Base-by-base conservation (phyloP, 1,140 invertebrate genomes). In the Aphelinus certus region DNA sequence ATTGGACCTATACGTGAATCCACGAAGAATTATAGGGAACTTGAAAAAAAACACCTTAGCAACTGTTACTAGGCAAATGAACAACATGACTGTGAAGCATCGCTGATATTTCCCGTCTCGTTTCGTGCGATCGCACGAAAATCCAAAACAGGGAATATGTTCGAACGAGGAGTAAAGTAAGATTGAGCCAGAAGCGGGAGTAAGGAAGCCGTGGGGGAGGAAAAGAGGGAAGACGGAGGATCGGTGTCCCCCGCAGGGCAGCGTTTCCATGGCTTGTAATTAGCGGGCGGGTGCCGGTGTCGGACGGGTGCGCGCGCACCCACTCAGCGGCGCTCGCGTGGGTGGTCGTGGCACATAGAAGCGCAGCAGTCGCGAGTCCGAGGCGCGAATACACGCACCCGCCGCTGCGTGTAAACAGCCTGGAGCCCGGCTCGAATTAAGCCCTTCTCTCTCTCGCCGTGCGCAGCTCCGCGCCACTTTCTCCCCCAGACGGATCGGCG, bases 391-490 rank as follows among this genome's bases (percentile, higher is more conserved):
- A 79, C 76, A 76, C 72, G 26, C 75, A 77, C 1, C 70, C 56
- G 76, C 43, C 48, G 48, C 69, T 74, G 77, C 75, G 71, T 79
- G 81, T 81, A 81, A 83, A 81, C 78, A 82, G 79, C 75, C 75
- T 71, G 53, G 43, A 79, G 69, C 74, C 60, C 61, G 53, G 55
- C 71, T 63, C 64, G 79, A 80, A 80, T 82, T 81, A 73, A 79
- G 71, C 76, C 72, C 70, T 60, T 4, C 60, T 42, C 56, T 66
- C 48, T 10, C 42, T 46, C 10, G 61, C 61, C 48, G 10, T 63
- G 43, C 48, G 46, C 10, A 10, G 47, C 5, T n/a, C 3, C 61
- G 61, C 48, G 61, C 65, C 2, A 7, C 63, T 51, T 0, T n/a
- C 48, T 65, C n/a, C 51, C 10, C 48, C 26, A 26, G 26, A 26